Evolutionary conservation across 2,113 vertebrate genomes (phyloP).

Genomic region (Dipodomys merriami): DNA sequence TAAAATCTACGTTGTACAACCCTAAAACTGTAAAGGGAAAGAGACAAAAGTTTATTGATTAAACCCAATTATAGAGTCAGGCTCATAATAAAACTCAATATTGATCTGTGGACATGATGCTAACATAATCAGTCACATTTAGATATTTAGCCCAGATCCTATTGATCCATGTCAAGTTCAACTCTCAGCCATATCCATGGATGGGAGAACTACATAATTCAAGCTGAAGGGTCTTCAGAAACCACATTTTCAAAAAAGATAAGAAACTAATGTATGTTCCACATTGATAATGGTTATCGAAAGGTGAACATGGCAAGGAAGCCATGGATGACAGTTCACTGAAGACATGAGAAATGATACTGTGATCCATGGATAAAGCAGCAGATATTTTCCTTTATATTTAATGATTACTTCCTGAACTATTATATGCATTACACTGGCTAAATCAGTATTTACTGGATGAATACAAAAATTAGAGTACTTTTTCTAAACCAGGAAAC

Average conservation of each 20-base stretch:
- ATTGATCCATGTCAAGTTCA: slow-evolving; percentile 98
- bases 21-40: slow-evolving; percentile 90
- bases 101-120: slow-evolving; percentile 95
- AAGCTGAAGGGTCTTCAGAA: slow-evolving; percentile 89
- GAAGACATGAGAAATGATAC: slow-evolving; percentile 80
- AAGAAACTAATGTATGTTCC: slow-evolving; percentile 87
- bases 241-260: slow-evolving; percentile 84
- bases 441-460: slow-evolving; percentile 54
- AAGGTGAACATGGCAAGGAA: slow-evolving; percentile 86
- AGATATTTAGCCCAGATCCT: slow-evolving; percentile 94
- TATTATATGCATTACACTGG: slow-evolving; percentile 50
- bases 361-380: slow-evolving; percentile 60
- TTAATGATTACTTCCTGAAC: slow-evolving; percentile 66
- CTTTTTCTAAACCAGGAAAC: slow-evolving; percentile 45
- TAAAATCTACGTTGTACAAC: slow-evolving; percentile 85
- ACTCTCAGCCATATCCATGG: slow-evolving; percentile 96
- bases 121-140: slow-evolving; percentile 95
- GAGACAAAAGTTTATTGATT: slow-evolving; percentile 99
- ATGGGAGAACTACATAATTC: slow-evolving; percentile 91
- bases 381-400: slow-evolving; percentile 60
- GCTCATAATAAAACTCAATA: slow-evolving; percentile 93
- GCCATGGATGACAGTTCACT: slow-evolving; percentile 82
- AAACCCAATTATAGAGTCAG: slow-evolving; percentile 91
- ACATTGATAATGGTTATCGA: slow-evolving; percentile 90
- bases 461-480: slow-evolving; percentile 34